Evolutionary conservation across 2,797 vertebrate species (phyloP).

Genomic region (Etheostoma perlongum): DNA sequence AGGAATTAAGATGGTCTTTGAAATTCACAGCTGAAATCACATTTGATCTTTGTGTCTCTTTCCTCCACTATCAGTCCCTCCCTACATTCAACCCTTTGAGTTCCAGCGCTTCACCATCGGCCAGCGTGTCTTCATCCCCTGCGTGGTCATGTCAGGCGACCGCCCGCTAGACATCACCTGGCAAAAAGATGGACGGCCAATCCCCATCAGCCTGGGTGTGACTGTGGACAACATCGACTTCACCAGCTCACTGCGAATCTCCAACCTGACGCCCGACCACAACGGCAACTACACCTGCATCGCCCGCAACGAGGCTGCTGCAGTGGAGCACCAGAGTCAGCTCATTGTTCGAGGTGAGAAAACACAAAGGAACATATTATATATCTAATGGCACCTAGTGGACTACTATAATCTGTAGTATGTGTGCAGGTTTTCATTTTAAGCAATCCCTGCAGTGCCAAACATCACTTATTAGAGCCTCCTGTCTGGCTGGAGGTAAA

Average conservation of each 20-base stretch:
- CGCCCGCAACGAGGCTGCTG: slow-evolving; percentile 95
- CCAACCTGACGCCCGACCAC: slow-evolving; percentile 96
- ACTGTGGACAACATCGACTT: slow-evolving; percentile 99
- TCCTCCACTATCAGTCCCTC: slow-evolving; percentile 87
- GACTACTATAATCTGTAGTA: slow-evolving; percentile 17
- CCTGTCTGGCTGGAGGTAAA: slow-evolving; percentile 12
- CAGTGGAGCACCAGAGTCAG: slow-evolving; percentile 97
- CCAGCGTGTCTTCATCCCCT: slow-evolving; percentile 97
- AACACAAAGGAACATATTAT: slow-evolving; percentile 10
- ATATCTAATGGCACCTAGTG: slow-evolving; percentile 19
- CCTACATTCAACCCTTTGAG: slow-evolving; percentile 99
- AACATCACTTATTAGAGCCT: slow-evolving; percentile 25
- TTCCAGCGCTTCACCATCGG: slow-evolving; percentile 98
- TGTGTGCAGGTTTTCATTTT: slow-evolving; percentile 33
- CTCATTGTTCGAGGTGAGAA: slow-evolving; percentile 95
- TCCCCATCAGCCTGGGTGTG: slow-evolving; percentile 94
- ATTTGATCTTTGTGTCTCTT: slow-evolving; percentile 30
- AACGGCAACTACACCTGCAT: slow-evolving; percentile 99
- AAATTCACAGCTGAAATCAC: slow-evolving; percentile 33
- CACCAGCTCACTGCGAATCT: slow-evolving; percentile 97
- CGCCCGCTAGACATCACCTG: slow-evolving; percentile 97
- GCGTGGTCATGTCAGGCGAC: slow-evolving; percentile 98
- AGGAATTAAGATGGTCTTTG: slow-evolving; percentile 33
- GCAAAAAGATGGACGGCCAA: slow-evolving; percentile 97
- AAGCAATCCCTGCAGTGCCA: slow-evolving; percentile 20